These are phyloP conservation scores for Thereva nobilitata DNA, from an alignment of 2,888 invertebrate species.

Conservation along the genomic window DNA sequence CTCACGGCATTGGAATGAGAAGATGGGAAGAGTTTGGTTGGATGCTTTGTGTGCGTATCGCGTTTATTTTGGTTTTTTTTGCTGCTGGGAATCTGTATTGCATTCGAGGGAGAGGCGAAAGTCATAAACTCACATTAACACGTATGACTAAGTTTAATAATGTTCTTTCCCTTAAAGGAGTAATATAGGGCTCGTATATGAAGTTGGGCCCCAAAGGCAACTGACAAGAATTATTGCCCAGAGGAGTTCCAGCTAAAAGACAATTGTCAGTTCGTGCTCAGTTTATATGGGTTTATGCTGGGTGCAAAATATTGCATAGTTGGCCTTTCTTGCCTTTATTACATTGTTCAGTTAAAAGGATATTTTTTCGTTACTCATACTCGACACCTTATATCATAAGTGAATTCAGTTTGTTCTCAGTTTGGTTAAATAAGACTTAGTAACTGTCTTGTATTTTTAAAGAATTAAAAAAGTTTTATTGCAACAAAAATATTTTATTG, in stretches of 20 bases:
- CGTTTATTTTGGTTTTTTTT: slow-evolving; percentile 13
- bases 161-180: slow-evolving; percentile 22
- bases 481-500: no score
- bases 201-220: neutral
- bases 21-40: neutral
- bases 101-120: slow-evolving; percentile 44
- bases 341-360: no score
- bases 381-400: no score
- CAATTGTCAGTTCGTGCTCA: slow-evolving; percentile 13
- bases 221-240: neutral
- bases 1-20: neutral
- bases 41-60: slow-evolving; percentile 22
- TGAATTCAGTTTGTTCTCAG: no score
- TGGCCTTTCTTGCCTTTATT: no score
- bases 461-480: no score
- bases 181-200: slow-evolving; percentile 1
- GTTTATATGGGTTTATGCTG: neutral
- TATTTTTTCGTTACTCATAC: no score
- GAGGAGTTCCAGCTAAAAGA: neutral
- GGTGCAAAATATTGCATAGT: no score
- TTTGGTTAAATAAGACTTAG: no score
- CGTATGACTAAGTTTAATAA: slow-evolving; percentile 53
- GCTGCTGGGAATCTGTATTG: slow-evolving; percentile 1
- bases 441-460: no score
- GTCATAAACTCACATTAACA: slow-evolving; percentile 59